A percentile compares a stretch with the other conserved stretches of the same genome.
These are phyloP conservation scores for Podarcis lilfordi DNA, from an alignment of 2,797 vertebrate genomes.

Conservation along the genomic window DNA sequence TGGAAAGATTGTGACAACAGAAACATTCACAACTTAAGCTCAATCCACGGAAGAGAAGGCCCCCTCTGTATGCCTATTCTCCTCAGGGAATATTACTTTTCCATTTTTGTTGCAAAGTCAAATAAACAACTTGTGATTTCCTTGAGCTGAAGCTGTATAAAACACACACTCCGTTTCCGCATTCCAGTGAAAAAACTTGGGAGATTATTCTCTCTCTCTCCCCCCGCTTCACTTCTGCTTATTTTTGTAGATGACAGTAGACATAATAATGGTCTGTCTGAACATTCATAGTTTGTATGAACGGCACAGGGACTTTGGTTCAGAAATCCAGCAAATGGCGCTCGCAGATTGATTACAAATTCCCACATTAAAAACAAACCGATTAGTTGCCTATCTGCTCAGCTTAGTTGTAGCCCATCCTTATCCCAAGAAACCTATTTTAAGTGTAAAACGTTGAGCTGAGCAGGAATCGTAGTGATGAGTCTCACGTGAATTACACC, in stretches of 20 bases:
- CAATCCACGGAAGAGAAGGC: neutral
- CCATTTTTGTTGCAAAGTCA: neutral
- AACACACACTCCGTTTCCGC: neutral
- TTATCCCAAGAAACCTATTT: neutral
- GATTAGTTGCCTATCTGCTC: neutral
- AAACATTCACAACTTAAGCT: neutral
- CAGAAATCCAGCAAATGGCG: neutral
- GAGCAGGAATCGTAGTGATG: neutral
- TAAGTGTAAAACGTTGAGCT: neutral
- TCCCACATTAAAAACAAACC: neutral
- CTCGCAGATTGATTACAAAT: neutral
- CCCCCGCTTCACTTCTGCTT: neutral
- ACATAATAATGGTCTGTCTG: neutral
- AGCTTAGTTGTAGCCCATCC: neutral
- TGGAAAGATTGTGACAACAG: neutral
- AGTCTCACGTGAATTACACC: neutral
- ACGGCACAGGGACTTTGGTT: neutral
- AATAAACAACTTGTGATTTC: neutral
- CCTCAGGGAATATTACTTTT: neutral
- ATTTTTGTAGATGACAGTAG: slow-evolving; percentile 23
- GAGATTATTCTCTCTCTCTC: no score
- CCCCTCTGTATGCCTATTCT: neutral
- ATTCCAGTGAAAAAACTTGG: fast-evolving
- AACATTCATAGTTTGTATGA: neutral
- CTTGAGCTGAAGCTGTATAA: neutral